Percentiles rank a stretch among this genome's conserved stretches.
phyloP scores from a whole-genome alignment of 2,888 invertebrate species.

The Phania funesta region DNA sequence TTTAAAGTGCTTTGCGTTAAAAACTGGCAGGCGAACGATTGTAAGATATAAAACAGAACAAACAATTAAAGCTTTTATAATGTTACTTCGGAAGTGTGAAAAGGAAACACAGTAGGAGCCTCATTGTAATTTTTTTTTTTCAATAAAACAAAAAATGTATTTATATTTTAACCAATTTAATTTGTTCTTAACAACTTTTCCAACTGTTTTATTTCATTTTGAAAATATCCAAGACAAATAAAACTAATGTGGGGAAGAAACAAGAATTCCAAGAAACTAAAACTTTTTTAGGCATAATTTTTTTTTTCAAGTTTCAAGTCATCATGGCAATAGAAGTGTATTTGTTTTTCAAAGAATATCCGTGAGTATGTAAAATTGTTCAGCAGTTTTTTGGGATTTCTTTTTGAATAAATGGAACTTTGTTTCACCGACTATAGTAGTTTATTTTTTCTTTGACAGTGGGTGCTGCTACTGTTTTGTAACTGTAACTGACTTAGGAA shows the following conservation, averaged over 20 bases:
- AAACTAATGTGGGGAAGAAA: constrained; percentile 22
- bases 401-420: background rate
- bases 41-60: too few species aligned
- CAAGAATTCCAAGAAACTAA: background rate
- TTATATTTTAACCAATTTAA: background rate
- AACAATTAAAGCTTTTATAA: too few species aligned
- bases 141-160: too few species aligned
- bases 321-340: background rate
- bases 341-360: background rate
- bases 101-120: too few species aligned
- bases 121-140: too few species aligned
- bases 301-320: background rate
- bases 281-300: background rate
- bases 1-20: too few species aligned
- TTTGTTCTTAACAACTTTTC: background rate
- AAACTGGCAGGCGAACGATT: too few species aligned
- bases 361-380: too few species aligned
- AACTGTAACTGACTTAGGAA: background rate
- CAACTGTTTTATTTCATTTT: background rate
- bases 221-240: background rate
- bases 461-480: background rate
- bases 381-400: too few species aligned
- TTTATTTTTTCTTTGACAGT: background rate
- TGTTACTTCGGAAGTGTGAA: too few species aligned
- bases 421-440: background rate